Evolutionary conservation across 2,888 invertebrate genomes (phyloP).

Genomic region (Odontomyia ornata): DNA sequence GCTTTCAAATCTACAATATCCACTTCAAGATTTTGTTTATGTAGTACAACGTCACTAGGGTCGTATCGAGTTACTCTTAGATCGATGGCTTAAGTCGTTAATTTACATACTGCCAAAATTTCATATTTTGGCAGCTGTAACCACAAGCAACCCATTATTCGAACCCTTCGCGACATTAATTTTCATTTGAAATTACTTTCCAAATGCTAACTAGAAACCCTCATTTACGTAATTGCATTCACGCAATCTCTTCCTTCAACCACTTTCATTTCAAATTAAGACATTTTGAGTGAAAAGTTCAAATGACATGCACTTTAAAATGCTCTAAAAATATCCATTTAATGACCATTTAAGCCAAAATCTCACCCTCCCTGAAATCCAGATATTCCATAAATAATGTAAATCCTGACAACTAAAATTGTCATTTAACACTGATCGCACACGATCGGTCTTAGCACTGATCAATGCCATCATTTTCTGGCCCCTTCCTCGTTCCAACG

Average conservation of each 20-base stretch:
- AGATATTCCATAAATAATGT: conserved; percentile 49
- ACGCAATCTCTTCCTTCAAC: neutral
- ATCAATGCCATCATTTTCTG: conserved; percentile 5
- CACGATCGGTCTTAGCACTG: conserved; percentile 26
- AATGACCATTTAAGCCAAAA: conserved; percentile 50
- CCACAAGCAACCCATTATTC: conserved; percentile 35
- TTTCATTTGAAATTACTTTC: conserved; percentile 29
- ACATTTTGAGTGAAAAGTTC: conserved; percentile 42
- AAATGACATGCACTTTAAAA: conserved; percentile 45
- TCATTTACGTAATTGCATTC: conserved; percentile 43
- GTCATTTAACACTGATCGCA: conserved; percentile 49
- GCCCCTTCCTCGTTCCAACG: conserved; percentile 19
- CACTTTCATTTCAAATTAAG: conserved; percentile 25
- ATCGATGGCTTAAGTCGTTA: too few species aligned
- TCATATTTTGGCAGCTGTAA: conserved; percentile 43
- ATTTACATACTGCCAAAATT: too few species aligned
- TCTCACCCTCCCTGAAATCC: conserved; percentile 46
- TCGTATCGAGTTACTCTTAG: too few species aligned
- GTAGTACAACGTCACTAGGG: too few species aligned
- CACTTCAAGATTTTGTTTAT: too few species aligned
- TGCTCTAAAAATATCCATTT: conserved; percentile 50
- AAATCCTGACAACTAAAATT: conserved; percentile 50
- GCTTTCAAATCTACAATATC: too few species aligned
- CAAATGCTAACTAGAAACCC: conserved; percentile 30
- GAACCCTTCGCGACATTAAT: conserved; percentile 36